Base-by-base conservation (phyloP, 2,113 vertebrate species). In the Brachypodius melanocephalos region DNA sequence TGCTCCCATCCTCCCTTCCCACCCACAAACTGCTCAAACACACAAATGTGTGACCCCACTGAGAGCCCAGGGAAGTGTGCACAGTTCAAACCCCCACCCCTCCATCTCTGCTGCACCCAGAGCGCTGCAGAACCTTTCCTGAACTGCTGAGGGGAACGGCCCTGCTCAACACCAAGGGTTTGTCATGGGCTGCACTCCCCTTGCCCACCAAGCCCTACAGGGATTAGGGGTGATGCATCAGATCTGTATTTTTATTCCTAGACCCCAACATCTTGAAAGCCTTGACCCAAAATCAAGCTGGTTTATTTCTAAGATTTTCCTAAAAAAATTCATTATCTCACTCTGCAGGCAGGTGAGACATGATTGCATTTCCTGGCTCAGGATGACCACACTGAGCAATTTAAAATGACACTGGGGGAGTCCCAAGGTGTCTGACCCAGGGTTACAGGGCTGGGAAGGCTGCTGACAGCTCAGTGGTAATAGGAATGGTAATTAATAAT, bases 101-200 rank as follows among this genome's bases (percentile, higher is more conserved):
- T 42, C 49, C 59, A 17, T 4, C 32, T 22, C 52, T 43, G 29
- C 55, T 54, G 59, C 42, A 19, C 28, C 32, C 73, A 28, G n/a
- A 32, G 52, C 0, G 0, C 61, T 14, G 52, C 9, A 31, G 67
- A 42, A 32, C 29, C 43, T 73, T 36, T 2, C 3, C 17, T 0
- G 17, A 5, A 26, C 46, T 5, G 13, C 79, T 36, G 24, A 4
- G 43, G 54, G 61, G 14, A 66, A 17, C 3, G 0, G 26, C 36
- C 20, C 54, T 5, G 2, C 36, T 13, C 34, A 25, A 40, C 45
- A 29, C 24, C 7, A 1, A 0, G 58, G 1, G 26, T 16, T 14
- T 3, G 34, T 8, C 31, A 19, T 0, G 0, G 24, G 18, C 8
- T 16, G 24, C 59, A 51, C 10, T 40, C 11, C 38, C 38, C 38